Conservation (phyloP, 1,140 invertebrate species). For the Thaumatotibia leucotreta region DNA sequence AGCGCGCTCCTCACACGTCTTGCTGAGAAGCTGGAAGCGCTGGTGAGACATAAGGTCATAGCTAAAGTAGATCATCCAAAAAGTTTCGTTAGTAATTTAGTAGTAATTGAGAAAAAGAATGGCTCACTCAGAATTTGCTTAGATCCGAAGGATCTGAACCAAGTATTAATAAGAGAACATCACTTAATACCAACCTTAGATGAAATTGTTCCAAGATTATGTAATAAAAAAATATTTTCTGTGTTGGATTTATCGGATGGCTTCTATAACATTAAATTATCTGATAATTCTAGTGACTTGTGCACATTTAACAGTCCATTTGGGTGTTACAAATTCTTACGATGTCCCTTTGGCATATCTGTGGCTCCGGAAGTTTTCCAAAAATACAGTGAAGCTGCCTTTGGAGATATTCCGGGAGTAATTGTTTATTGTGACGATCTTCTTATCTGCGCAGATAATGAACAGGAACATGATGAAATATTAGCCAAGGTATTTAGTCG, state of each 20-base stretch:
- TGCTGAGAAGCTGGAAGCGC: conserved; percentile 20
- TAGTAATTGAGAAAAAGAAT: conserved; percentile 36
- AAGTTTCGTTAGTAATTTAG: conserved; percentile 33
- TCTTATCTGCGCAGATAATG: conserved; percentile 27
- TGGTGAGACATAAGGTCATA: conserved; percentile 28
- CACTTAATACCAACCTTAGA: too few species aligned
- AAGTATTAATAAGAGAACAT: too few species aligned
- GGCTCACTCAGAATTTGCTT: conserved; percentile 37
- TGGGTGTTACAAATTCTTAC: too few species aligned
- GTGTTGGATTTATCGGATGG: conserved; percentile 34
- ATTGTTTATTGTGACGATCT: conserved; percentile 48
- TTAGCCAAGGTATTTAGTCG: conserved; percentile 28
- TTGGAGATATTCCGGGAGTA: too few species aligned
- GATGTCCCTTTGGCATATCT: too few species aligned
- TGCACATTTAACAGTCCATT: conserved; percentile 19
- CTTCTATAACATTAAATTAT: conserved; percentile 30
- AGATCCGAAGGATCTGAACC: conserved; percentile 33
- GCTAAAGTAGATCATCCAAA: conserved; percentile 27
- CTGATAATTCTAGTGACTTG: conserved; percentile 22
- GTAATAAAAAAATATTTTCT: conserved; percentile 24
- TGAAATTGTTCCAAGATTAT: conserved; percentile 20
- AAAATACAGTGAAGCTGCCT: too few species aligned
- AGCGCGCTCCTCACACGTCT: conserved; percentile 21
- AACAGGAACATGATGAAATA: conserved; percentile 32
- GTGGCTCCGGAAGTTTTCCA: too few species aligned